Evolutionary conservation across 2,797 vertebrate species (phyloP).

Genomic region (Catostomus latipinnis): DNA sequence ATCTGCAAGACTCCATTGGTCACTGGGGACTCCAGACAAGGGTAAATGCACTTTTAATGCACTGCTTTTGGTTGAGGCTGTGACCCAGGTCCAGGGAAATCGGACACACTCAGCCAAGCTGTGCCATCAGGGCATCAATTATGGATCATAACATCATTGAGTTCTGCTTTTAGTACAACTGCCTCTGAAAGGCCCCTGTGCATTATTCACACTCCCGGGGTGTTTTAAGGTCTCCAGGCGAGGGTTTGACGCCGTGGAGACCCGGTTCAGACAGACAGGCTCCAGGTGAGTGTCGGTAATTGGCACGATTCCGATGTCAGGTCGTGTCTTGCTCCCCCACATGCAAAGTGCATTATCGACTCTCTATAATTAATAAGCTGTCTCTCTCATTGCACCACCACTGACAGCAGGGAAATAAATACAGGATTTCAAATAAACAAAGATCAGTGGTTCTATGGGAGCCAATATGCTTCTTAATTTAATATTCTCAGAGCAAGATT

Average conservation of each 20-base stretch:
- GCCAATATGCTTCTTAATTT: conserved; percentile 24
- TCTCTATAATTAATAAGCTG: conserved; percentile 53
- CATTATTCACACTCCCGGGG: conserved; percentile 55
- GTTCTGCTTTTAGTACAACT: conserved; percentile 58
- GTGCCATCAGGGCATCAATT: conserved; percentile 60
- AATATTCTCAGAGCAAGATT: neutral
- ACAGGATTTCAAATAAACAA: conserved; percentile 30
- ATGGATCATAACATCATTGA: conserved; percentile 59
- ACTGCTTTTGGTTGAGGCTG: conserved; percentile 11
- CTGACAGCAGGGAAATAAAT: conserved; percentile 23
- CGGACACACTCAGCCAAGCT: conserved; percentile 38
- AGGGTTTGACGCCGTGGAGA: conserved; percentile 9
- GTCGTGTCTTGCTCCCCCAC: conserved; percentile 41
- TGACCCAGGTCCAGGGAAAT: conserved; percentile 10
- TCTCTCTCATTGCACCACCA: neutral
- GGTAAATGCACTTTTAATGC: conserved; percentile 33
- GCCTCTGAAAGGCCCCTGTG: conserved; percentile 41
- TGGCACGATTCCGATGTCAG: conserved; percentile 12
- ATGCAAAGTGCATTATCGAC: conserved; percentile 53
- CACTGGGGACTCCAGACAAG: conserved; percentile 30
- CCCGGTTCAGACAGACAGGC: neutral
- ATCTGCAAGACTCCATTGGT: conserved; percentile 38
- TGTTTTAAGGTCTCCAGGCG: conserved; percentile 27
- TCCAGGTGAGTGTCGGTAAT: neutral
- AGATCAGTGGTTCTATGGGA: conserved; percentile 20